A percentile compares a stretch with the other conserved stretches of the same genome.
These are phyloP conservation scores for Mechanitis mazaeus DNA, from an alignment of 2,888 invertebrate genomes.

Conservation along the genomic window DNA sequence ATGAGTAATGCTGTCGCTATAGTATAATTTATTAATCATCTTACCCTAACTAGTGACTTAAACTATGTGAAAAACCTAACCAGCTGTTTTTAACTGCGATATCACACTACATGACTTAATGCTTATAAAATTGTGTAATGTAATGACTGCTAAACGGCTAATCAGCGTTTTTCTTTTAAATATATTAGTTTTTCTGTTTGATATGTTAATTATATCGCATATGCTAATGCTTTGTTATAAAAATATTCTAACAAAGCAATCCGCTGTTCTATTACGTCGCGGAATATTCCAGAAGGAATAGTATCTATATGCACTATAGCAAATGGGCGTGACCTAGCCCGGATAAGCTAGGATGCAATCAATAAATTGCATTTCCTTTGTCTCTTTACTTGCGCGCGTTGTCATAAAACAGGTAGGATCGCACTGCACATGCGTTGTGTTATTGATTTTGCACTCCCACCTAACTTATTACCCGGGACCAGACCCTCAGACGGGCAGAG, in stretches of 20 bases:
- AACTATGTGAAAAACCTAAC: too few relatives aligned
- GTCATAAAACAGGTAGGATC: not conserved
- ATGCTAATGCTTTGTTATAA: too few relatives aligned
- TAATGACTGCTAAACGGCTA: too few relatives aligned
- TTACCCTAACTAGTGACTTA: too few relatives aligned
- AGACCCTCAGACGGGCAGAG: not conserved
- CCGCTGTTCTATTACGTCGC: not conserved
- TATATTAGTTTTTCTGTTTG: too few relatives aligned
- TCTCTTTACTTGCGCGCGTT: slow-evolving; percentile 1
- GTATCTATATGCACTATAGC: not conserved
- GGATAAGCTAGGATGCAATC: slow-evolving; percentile 1
- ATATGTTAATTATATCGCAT: too few relatives aligned
- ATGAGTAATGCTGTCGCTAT: too few relatives aligned
- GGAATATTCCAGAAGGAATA: not conserved
- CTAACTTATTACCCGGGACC: not conserved
- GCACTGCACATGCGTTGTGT: not conserved
- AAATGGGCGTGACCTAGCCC: not conserved
- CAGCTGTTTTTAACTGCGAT: too few relatives aligned
- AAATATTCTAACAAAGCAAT: not conserved
- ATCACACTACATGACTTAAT: too few relatives aligned
- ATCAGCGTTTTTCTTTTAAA: too few relatives aligned
- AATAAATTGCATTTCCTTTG: slow-evolving; percentile 5
- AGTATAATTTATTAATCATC: too few relatives aligned
- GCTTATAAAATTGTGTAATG: too few relatives aligned
- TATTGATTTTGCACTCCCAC: slow-evolving; percentile 1